phyloP scores from a whole-genome alignment of 2,888 invertebrate genomes.

The Xylophagus ater region DNA sequence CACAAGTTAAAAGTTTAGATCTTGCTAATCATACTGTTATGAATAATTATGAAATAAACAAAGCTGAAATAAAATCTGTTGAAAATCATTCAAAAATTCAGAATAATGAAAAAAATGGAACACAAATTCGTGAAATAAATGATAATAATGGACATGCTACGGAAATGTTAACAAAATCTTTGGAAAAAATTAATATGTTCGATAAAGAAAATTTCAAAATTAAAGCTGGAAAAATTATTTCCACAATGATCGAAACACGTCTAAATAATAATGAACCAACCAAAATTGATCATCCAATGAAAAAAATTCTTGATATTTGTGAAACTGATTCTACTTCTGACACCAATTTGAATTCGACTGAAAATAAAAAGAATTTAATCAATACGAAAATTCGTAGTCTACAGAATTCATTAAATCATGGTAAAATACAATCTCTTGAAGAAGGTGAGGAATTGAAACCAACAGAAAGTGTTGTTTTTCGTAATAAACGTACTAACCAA shows the following conservation, averaged over 20 bases:
- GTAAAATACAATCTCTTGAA: conserved; percentile 8
- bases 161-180: conserved; percentile 32
- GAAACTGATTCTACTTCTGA: too few relatives aligned
- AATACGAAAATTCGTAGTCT: too few relatives aligned
- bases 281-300: conserved; percentile 29
- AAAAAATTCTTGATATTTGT: conserved; percentile 11
- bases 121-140: too few relatives aligned
- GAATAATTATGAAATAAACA: conserved; percentile 1
- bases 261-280: conserved; percentile 20
- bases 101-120: conserved; percentile 7
- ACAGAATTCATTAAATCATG: too few relatives aligned
- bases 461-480: conserved; percentile 27
- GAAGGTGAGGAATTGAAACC: conserved; percentile 17
- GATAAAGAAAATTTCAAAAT: conserved; percentile 33
- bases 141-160: conserved; percentile 26
- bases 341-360: too few relatives aligned
- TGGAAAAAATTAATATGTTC: conserved; percentile 31
- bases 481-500: conserved; percentile 22
- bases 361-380: too few relatives aligned
- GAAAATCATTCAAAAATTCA: not conserved
- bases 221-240: conserved; percentile 36
- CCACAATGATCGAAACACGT: conserved; percentile 36
- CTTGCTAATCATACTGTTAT: not conserved
- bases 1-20: too few relatives aligned
- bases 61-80: not conserved